Conservation (phyloP, 1,140 invertebrate species). For the Zaprionus lachaisei region DNA sequence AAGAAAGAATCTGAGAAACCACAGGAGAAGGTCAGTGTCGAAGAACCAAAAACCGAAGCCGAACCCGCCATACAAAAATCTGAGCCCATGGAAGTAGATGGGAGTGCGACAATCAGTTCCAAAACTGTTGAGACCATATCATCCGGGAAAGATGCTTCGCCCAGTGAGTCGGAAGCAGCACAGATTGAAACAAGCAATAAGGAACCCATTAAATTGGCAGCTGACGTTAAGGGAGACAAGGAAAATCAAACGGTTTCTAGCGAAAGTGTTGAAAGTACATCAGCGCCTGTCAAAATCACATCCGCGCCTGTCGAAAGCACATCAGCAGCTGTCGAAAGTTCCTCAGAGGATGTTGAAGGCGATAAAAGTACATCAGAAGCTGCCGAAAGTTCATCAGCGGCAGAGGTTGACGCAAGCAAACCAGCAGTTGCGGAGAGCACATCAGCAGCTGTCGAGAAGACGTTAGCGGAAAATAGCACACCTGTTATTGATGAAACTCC, state of each 20-base stretch:
- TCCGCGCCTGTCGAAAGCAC: constrained; percentile 5
- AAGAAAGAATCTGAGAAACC: constrained; percentile 36
- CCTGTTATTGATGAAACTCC: constrained; percentile 27
- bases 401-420: constrained; percentile 10
- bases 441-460: constrained; percentile 8
- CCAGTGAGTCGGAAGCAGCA: constrained; percentile 26
- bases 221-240: constrained; percentile 49
- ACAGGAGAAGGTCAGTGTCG: constrained; percentile 25
- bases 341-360: constrained; percentile 1
- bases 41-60: constrained; percentile 37
- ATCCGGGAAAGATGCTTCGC: constrained; percentile 24
- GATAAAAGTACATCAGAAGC: not conserved
- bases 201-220: constrained; percentile 41
- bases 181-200: constrained; percentile 42
- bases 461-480: constrained; percentile 38
- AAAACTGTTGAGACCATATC: constrained; percentile 46
- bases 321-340: not conserved
- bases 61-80: constrained; percentile 60
- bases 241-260: constrained; percentile 12
- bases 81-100: constrained; percentile 79
- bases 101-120: constrained; percentile 62
- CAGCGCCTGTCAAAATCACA: not conserved
- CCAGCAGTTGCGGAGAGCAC: not conserved
- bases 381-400: not conserved
- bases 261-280: not conserved